Base-by-base conservation (phyloP, 1,140 invertebrate genomes). In the Lysiphlebus fabarum region DNA sequence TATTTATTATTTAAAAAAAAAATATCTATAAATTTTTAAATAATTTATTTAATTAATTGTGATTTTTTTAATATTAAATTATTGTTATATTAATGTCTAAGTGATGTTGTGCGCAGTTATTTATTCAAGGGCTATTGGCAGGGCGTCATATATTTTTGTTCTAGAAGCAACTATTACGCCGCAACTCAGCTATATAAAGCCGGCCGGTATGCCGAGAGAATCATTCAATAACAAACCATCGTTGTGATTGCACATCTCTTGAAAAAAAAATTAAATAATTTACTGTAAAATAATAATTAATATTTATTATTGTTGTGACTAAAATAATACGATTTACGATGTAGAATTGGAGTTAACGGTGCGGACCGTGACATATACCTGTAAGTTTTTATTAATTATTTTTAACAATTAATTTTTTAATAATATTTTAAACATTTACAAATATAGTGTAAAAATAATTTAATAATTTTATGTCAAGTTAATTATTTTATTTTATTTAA, bases 301-400 rank as follows among this genome's bases (percentile, higher is more conserved):
- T 26, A 26, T 55, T 36, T 40, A 45, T 40, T 17, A 42, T 45
- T 61, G n/a, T 37, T 49, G 50, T 55, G 36, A 54, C 33, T 42
- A 41, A 14, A 47, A 45, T 12, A 47, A 60, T 45, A 60, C 44
- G 26, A 12, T 49, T 10, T 44, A 54, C 43, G 44, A 60, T 60
- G 57, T 56, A 59, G 53, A 61, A 53, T 45, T 50, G 56, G 54
- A 50, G 68, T 66, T 61, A 65, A 47, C 62, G 50, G 71, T 70
- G 72, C 73, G 72, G 75, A 76, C 70, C 74, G 74, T 70, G 67
- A 71, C 70, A 73, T 68, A 73, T 72, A 70, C 72, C 74, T 72
- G 76, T 78, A 70, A 67, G 77, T 78, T 67, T 63, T 56, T 62
- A 36, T 64, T 40, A 11, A 34, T 53, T 26, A 7, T 42, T 55